Conservation (phyloP, 2,113 vertebrate species). For the Nothoprocta pentlandii region DNA sequence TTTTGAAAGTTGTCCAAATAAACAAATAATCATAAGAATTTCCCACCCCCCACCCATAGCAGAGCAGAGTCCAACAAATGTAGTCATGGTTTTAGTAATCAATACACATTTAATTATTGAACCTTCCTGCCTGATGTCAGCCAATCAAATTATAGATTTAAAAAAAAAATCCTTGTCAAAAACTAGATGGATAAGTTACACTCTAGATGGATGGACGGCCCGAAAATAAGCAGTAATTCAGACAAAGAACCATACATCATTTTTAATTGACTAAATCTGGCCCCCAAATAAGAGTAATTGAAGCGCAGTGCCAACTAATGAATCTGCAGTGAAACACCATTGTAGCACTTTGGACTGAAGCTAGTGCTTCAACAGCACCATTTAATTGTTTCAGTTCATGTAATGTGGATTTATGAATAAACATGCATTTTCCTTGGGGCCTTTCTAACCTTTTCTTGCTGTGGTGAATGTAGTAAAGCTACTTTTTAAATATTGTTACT, state of each 20-base stretch:
- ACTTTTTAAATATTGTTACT: slow-evolving; percentile 4
- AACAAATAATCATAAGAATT: not conserved
- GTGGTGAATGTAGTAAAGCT: not conserved
- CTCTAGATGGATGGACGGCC: slow-evolving; percentile 79
- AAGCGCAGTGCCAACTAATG: slow-evolving; percentile 77
- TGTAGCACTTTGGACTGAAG: slow-evolving; percentile 53
- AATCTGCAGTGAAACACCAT: slow-evolving; percentile 63
- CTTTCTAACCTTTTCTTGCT: slow-evolving; percentile 56
- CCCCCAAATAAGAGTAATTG: slow-evolving; percentile 77
- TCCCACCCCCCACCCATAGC: not conserved
- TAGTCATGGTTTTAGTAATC: slow-evolving; percentile 59
- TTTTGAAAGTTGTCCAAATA: not conserved
- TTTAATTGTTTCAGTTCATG: slow-evolving; percentile 73
- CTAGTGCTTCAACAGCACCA: slow-evolving; percentile 67
- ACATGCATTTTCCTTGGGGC: slow-evolving; percentile 70
- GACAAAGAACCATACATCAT: slow-evolving; percentile 85
- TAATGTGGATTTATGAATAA: slow-evolving; percentile 81
- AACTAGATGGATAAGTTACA: slow-evolving; percentile 77
- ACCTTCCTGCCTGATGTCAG: slow-evolving; percentile 54
- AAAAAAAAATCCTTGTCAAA: slow-evolving; percentile 67
- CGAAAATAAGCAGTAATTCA: slow-evolving; percentile 70
- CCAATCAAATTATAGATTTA: slow-evolving; percentile 59
- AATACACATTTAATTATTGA: slow-evolving; percentile 66
- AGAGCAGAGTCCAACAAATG: slow-evolving; percentile 11
- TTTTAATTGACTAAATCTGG: slow-evolving; percentile 84